Evolutionary conservation across 2,888 invertebrate species (phyloP).

Genomic region (Eudasyphora cyanicolor): DNA sequence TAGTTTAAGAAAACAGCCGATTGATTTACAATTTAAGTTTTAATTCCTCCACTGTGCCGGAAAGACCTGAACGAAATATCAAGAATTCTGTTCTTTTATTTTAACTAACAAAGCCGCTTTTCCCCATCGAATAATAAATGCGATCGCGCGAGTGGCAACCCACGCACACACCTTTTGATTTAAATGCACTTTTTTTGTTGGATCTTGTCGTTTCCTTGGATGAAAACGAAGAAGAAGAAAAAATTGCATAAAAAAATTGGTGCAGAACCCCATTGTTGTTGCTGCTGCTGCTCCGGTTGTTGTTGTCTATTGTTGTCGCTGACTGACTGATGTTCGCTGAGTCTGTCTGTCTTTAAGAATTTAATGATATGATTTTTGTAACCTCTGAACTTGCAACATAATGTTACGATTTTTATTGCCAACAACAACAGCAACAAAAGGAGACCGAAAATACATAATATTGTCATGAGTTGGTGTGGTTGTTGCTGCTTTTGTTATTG

Average conservation of each 20-base stretch:
- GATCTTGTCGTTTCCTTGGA: background rate
- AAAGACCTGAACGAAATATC: constrained; percentile 26
- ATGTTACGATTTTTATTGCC: constrained; percentile 41
- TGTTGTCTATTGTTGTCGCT: constrained; percentile 2
- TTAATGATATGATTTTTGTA: constrained; percentile 51
- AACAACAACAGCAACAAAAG: constrained; percentile 9
- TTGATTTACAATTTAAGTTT: too few relatives aligned
- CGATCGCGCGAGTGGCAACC: constrained; percentile 40
- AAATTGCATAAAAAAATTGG: constrained; percentile 5
- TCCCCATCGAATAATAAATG: constrained; percentile 19
- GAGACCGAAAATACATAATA: constrained; percentile 7
- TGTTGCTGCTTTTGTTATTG: background rate
- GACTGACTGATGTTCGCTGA: constrained; percentile 12
- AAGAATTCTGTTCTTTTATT: constrained; percentile 53
- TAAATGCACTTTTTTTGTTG: constrained; percentile 25
- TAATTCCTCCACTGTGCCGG: too few relatives aligned
- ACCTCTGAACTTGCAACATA: constrained; percentile 53
- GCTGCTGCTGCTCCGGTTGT: background rate
- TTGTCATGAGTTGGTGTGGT: constrained; percentile 18
- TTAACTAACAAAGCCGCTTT: constrained; percentile 53
- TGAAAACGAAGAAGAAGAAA: background rate
- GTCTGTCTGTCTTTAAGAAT: constrained; percentile 39
- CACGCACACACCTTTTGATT: constrained; percentile 57
- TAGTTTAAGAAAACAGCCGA: too few relatives aligned
- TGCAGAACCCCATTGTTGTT: background rate